Evolutionary conservation across 2,888 invertebrate species (phyloP).

Genomic region (Vanessa cardui): DNA sequence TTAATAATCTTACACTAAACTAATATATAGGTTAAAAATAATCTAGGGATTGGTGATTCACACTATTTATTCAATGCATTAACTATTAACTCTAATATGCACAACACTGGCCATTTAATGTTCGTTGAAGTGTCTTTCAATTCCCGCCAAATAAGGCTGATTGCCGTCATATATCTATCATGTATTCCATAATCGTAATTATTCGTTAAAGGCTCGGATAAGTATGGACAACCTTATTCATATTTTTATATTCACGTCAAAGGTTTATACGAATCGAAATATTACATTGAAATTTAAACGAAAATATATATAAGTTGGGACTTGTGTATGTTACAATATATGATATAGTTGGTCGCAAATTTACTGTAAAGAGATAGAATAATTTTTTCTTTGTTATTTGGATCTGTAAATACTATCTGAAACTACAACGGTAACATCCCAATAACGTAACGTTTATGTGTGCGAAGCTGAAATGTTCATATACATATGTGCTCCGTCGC

Average conservation of each 20-base stretch:
- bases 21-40: slow-evolving; percentile 4
- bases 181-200: not conserved
- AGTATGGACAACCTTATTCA: too few species aligned
- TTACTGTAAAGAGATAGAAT: too few species aligned
- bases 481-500: slow-evolving; percentile 72
- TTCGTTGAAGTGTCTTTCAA: slow-evolving; percentile 20
- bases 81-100: slow-evolving; percentile 2
- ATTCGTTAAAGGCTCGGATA: not conserved
- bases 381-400: too few species aligned
- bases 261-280: too few species aligned
- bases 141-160: slow-evolving; percentile 20
- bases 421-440: not conserved
- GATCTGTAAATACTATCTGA: too few species aligned
- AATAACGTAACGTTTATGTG: slow-evolving; percentile 48
- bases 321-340: too few species aligned
- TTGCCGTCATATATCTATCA: slow-evolving; percentile 18
- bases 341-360: too few species aligned
- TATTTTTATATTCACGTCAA: too few species aligned
- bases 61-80: slow-evolving; percentile 8
- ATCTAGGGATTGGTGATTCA: slow-evolving; percentile 14
- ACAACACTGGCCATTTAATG: slow-evolving; percentile 4
- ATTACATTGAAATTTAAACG: too few species aligned
- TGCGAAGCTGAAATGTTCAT: slow-evolving; percentile 79
- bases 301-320: too few species aligned
- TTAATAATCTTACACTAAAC: not conserved